phyloP scores from a whole-genome alignment of 2,113 vertebrate species.

The Psilopsiagon aymara region DNA sequence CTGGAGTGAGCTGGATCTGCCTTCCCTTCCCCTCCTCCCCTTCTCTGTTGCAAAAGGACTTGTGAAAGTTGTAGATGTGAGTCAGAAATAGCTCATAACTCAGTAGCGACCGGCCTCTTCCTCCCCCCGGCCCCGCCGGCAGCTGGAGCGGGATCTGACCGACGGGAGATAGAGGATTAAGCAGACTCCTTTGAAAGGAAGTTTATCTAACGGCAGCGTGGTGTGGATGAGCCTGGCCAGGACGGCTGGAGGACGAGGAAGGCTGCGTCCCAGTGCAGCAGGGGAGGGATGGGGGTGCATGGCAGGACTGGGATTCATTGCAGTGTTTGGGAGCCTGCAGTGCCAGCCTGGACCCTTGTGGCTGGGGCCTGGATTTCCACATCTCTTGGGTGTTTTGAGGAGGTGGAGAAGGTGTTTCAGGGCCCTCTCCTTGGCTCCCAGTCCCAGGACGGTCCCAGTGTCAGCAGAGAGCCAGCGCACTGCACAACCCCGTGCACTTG shows the following conservation, averaged over 20 bases:
- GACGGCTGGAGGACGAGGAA: constrained; percentile 3
- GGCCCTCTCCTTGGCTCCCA: not conserved
- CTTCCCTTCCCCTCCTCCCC: constrained; percentile 20
- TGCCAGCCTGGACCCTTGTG: fast-evolving
- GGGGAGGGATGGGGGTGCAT: not conserved
- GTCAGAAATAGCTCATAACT: constrained; percentile 73
- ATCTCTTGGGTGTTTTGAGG: fast-evolving
- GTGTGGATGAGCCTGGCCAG: constrained; percentile 66
- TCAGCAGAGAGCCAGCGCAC: not conserved
- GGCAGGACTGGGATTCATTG: not conserved
- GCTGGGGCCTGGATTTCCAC: not conserved
- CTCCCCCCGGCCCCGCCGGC: not conserved
- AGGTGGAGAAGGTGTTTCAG: not conserved
- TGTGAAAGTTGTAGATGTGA: constrained; percentile 74
- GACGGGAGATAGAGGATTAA: constrained; percentile 72
- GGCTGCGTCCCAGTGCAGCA: not conserved
- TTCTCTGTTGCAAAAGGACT: constrained; percentile 43
- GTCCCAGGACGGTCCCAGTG: not conserved
- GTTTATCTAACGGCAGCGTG: constrained; percentile 74
- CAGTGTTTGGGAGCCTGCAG: not conserved
- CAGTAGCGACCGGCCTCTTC: constrained; percentile 33
- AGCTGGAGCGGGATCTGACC: constrained; percentile 45
- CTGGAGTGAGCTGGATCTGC: constrained; percentile 31
- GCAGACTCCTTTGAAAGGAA: constrained; percentile 76
- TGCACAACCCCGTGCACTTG: fast-evolving